A percentile compares a stretch with the other conserved stretches of the same genome.
Evolutionary conservation across 2,888 invertebrate genomes (phyloP).

Genomic region (Acleris literana): DNA sequence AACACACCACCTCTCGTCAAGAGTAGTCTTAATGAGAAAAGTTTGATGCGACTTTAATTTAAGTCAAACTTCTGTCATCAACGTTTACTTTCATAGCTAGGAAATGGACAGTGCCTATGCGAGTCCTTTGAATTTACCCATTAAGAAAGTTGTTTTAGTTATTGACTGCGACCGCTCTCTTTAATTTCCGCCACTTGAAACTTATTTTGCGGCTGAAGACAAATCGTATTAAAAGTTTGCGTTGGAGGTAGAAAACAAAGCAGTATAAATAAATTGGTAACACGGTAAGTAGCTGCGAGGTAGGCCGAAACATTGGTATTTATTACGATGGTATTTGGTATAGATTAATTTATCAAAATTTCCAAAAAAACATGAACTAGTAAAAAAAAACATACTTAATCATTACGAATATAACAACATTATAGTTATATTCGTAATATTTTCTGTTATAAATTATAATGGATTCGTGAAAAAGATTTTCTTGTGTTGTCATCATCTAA

Average conservation of each 20-base stretch:
- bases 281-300: neutral
- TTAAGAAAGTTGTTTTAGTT: slow-evolving; percentile 63
- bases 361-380: too few relatives aligned
- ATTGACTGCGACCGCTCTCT: slow-evolving; percentile 57
- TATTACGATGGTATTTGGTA: neutral
- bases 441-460: too few relatives aligned
- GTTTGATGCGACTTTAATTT: slow-evolving; percentile 79
- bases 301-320: neutral
- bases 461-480: too few relatives aligned
- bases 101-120: slow-evolving; percentile 36
- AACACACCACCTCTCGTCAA: slow-evolving; percentile 74
- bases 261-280: slow-evolving; percentile 24
- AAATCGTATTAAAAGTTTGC: slow-evolving; percentile 73
- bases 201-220: slow-evolving; percentile 65
- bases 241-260: slow-evolving; percentile 45
- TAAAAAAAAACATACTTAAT: too few relatives aligned
- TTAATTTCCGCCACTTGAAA: slow-evolving; percentile 63
- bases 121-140: slow-evolving; percentile 25
- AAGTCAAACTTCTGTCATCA: slow-evolving; percentile 80
- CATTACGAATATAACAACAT: too few relatives aligned
- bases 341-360: neutral
- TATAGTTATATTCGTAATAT: too few relatives aligned
- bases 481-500: too few relatives aligned
- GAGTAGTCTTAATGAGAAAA: slow-evolving; percentile 82
- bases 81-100: slow-evolving; percentile 68